A percentile compares a stretch with the other conserved stretches of the same genome.
Evolutionary conservation across 2,113 vertebrate species (phyloP).

Genomic region (Crotalus tigris): DNA sequence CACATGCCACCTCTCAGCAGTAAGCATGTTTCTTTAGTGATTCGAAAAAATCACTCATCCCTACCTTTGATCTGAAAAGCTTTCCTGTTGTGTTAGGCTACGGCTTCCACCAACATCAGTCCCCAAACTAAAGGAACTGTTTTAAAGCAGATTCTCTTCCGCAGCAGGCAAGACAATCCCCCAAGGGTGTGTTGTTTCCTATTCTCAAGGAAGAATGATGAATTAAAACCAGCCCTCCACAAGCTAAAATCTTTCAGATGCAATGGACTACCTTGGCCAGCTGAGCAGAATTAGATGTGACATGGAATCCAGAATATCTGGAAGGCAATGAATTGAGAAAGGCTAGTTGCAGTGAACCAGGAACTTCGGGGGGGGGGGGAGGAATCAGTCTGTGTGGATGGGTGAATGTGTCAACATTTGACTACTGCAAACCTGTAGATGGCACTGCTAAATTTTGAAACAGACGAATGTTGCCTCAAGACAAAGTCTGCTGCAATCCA

Average conservation of each 20-base stretch:
- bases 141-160: not conserved
- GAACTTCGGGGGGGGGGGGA: not conserved
- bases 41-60: not conserved
- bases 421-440: constrained; percentile 52
- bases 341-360: not conserved
- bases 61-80: not conserved
- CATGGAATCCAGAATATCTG: not conserved
- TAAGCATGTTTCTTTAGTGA: not conserved
- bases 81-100: not conserved
- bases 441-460: constrained; percentile 66
- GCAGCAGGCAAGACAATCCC: not conserved
- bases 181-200: not conserved
- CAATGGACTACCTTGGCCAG: not conserved
- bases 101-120: not conserved
- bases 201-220: not conserved
- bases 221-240: not conserved
- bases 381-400: not conserved
- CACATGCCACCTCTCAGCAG: not conserved
- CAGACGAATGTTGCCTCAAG: constrained; percentile 18
- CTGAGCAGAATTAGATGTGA: not conserved
- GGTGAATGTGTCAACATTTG: not conserved
- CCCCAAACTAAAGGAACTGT: not conserved
- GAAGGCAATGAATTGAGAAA: not conserved
- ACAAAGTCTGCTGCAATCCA: constrained; percentile 13
- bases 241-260: not conserved